Conservation (phyloP, 2,888 invertebrate genomes). For the Cheilosia pagana region DNA sequence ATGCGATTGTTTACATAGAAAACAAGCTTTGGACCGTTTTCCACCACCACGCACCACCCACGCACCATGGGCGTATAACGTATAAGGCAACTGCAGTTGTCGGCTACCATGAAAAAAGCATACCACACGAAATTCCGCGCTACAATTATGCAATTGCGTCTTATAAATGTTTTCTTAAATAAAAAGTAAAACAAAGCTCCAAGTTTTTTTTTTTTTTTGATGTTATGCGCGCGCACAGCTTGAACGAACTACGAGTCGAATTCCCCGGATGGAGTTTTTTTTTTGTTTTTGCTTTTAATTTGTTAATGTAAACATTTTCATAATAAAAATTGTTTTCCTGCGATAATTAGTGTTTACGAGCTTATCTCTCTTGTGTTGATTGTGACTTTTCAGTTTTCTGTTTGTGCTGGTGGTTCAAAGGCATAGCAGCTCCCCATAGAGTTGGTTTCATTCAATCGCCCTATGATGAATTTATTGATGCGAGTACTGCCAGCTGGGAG, state of each 20-base stretch:
- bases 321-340: constrained; percentile 36
- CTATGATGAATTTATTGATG: constrained; percentile 28
- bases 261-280: neutral
- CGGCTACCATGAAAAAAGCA: neutral
- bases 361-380: constrained; percentile 45
- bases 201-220: neutral
- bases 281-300: constrained; percentile 24
- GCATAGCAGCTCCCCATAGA: constrained; percentile 9
- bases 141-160: constrained; percentile 33
- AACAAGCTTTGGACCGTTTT: constrained; percentile 9
- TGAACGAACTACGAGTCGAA: neutral
- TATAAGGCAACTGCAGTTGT: constrained; percentile 3
- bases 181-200: neutral
- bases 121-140: constrained; percentile 45
- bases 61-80: constrained; percentile 18
- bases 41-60: constrained; percentile 30
- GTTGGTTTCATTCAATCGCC: neutral
- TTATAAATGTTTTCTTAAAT: neutral
- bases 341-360: constrained; percentile 44
- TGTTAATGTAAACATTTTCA: constrained; percentile 45
- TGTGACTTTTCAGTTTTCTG: constrained; percentile 15
- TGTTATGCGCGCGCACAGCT: neutral
- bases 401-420: constrained; percentile 41
- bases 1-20: constrained; percentile 24
- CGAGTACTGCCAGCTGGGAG: constrained; percentile 10